These are phyloP conservation scores for Craterocephalus amniculus DNA, from an alignment of 2,797 vertebrate genomes.

Conservation along the genomic window DNA sequence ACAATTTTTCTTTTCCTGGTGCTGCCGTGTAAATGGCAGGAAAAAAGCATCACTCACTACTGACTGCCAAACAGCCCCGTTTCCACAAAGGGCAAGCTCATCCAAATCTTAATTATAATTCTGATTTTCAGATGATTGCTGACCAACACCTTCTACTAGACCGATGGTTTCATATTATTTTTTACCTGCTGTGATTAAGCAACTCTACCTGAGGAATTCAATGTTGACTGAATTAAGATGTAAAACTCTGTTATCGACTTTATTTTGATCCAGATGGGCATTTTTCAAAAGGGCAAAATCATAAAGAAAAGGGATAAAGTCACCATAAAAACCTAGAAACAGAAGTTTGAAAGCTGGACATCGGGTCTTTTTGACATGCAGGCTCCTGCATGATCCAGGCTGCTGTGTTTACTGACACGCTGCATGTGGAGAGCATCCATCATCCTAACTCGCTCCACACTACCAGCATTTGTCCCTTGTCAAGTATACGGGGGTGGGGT, in stretches of 20 bases:
- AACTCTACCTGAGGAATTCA: no score
- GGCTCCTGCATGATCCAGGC: slow-evolving; percentile 31
- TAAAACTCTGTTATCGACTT: no score
- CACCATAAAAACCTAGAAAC: background rate
- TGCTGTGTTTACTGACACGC: slow-evolving; percentile 44
- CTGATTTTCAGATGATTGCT: background rate
- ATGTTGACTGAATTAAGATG: background rate
- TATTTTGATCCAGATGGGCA: background rate
- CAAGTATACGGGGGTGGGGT: slow-evolving; percentile 21
- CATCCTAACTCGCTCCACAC: slow-evolving; percentile 39
- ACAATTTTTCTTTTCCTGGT: background rate
- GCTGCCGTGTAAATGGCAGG: background rate
- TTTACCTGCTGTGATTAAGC: background rate
- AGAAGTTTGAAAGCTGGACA: background rate
- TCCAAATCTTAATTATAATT: background rate
- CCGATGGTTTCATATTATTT: background rate
- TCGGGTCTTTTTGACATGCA: slow-evolving; percentile 8
- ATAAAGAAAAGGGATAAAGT: background rate
- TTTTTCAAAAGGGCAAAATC: background rate
- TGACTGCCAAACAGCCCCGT: background rate
- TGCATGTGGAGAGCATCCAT: slow-evolving; percentile 56
- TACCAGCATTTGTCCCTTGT: slow-evolving; percentile 42
- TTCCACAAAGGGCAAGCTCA: background rate
- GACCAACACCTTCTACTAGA: background rate
- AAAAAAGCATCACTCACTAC: background rate